Conservation (phyloP, 2,113 vertebrate species). For the Pelobates fuscus region DNA sequence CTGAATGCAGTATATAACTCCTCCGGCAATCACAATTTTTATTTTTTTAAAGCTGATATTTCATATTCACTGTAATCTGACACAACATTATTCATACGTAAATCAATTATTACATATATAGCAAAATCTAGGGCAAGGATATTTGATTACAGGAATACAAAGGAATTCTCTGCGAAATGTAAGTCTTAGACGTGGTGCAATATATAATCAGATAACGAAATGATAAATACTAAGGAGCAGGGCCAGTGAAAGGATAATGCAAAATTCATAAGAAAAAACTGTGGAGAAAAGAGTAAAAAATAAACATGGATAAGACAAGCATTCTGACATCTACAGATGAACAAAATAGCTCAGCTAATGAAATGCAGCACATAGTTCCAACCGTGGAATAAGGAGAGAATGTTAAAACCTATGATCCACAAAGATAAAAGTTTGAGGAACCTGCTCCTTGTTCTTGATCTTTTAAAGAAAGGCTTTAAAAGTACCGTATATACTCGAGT, state of each 20-base stretch:
- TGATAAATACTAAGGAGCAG: constrained; percentile 18
- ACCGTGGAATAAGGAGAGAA: not conserved
- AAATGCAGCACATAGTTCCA: not conserved
- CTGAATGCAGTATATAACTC: too few species aligned
- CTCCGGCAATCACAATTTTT: not conserved
- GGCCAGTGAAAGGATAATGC: constrained; percentile 13
- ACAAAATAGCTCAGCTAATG: constrained; percentile 11
- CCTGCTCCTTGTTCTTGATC: not conserved
- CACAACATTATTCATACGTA: constrained; percentile 39
- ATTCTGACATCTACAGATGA: not conserved
- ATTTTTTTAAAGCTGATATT: not conserved
- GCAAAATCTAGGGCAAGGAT: constrained; percentile 8
- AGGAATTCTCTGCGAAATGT: constrained; percentile 16
- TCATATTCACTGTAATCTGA: constrained; percentile 21
- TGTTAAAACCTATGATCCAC: not conserved
- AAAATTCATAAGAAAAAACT: constrained; percentile 28
- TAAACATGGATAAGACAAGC: constrained; percentile 18
- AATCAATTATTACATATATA: constrained; percentile 35
- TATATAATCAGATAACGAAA: constrained; percentile 32
- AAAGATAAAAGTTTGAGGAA: not conserved
- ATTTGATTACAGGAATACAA: constrained; percentile 29
- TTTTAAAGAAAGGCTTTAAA: not conserved
- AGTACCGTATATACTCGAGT: too few species aligned
- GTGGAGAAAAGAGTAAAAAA: constrained; percentile 4
- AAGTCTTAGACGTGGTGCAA: constrained; percentile 12